Percentiles rank a stretch among this genome's conserved stretches.
These are phyloP conservation scores for Ceriagrion tenellum DNA, from an alignment of 2,888 invertebrate genomes.

Conservation along the genomic window DNA sequence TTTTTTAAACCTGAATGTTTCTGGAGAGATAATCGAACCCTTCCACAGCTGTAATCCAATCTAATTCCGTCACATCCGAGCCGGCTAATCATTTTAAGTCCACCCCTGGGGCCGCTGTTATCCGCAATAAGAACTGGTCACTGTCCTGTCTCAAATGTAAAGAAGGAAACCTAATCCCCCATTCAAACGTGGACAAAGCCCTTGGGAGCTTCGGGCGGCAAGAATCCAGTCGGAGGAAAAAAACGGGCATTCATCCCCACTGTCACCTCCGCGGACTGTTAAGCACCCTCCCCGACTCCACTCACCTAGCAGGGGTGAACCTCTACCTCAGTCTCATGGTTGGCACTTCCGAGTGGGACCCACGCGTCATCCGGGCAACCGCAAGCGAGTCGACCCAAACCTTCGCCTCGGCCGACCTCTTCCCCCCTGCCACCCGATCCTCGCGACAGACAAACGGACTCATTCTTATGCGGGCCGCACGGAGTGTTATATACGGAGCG, in stretches of 20 bases:
- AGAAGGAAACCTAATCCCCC: slow-evolving; percentile 9
- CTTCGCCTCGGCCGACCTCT: not conserved
- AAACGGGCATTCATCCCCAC: not conserved
- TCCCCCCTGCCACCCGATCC: not conserved
- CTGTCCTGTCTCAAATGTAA: not conserved
- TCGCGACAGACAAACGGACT: slow-evolving; percentile 37
- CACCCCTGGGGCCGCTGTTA: not conserved
- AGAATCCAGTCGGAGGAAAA: not conserved
- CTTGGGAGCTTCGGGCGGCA: not conserved
- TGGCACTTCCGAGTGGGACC: slow-evolving; percentile 36
- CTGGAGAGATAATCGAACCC: not conserved
- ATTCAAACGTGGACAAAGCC: not conserved
- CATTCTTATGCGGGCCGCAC: slow-evolving; percentile 38
- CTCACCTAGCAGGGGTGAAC: not conserved
- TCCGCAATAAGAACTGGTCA: not conserved
- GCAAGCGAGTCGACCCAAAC: not conserved
- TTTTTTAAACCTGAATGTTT: too few species aligned
- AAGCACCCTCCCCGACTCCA: not conserved
- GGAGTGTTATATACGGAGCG: not conserved
- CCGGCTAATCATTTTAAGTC: slow-evolving; percentile 16
- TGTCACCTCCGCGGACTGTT: not conserved
- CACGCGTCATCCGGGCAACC: slow-evolving; percentile 42
- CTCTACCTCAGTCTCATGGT: not conserved
- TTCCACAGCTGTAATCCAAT: not conserved
- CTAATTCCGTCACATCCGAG: not conserved